These are phyloP conservation scores for Lophotriccus pileatus DNA, from an alignment of 2,797 vertebrate genomes.

Conservation along the genomic window DNA sequence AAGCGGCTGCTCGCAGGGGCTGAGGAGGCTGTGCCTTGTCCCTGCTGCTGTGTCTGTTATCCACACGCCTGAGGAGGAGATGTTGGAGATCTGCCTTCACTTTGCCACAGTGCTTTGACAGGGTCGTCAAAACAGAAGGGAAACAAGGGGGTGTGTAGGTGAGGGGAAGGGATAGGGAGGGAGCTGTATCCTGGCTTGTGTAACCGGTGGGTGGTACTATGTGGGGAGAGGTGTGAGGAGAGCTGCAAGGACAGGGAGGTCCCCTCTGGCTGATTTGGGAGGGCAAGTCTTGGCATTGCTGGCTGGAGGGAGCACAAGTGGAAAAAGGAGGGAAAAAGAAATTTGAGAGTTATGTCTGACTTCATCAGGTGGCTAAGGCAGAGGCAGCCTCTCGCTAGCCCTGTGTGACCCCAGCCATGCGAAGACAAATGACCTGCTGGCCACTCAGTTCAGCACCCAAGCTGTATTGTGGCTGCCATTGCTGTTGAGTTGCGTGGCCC, in stretches of 20 bases:
- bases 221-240: not conserved
- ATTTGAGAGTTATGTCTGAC: not conserved
- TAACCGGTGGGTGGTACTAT: not conserved
- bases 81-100: not conserved
- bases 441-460: not conserved
- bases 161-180: not conserved
- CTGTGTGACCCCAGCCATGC: fast-evolving
- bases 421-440: not conserved
- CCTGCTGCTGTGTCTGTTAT: not conserved
- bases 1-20: not conserved
- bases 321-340: not conserved
- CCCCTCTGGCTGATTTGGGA: not conserved
- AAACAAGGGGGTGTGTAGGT: not conserved
- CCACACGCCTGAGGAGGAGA: not conserved
- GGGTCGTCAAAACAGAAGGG: not conserved
- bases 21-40: not conserved
- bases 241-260: not conserved
- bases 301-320: not conserved
- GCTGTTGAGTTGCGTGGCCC: not conserved
- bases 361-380: not conserved
- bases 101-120: not conserved
- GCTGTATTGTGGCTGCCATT: fast-evolving
- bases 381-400: not conserved
- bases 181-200: not conserved
- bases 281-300: not conserved